Conservation (phyloP, 2,797 vertebrate genomes). For the Pseudotriccus pelzelni region DNA sequence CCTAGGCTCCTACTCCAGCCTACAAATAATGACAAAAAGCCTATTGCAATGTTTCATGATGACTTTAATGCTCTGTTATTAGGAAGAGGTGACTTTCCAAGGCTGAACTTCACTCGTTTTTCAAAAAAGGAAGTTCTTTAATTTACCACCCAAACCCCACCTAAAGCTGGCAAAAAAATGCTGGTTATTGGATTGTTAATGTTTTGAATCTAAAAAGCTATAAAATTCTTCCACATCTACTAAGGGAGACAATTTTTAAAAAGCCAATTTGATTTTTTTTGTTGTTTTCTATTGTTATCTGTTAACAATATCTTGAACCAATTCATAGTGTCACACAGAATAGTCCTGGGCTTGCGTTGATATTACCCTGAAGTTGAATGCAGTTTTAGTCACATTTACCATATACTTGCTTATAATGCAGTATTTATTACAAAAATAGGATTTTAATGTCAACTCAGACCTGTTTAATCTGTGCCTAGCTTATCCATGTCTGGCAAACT, state of each 20-base stretch:
- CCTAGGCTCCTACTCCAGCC: background rate
- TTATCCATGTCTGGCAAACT: conserved; percentile 41
- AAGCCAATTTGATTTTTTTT: background rate
- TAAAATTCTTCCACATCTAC: background rate
- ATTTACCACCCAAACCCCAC: background rate
- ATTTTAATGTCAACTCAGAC: conserved; percentile 46
- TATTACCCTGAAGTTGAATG: background rate
- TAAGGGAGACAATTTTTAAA: background rate
- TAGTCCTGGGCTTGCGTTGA: background rate
- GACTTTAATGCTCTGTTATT: background rate
- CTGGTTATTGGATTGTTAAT: background rate
- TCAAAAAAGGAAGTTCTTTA: background rate
- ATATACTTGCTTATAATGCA: background rate
- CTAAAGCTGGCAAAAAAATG: background rate
- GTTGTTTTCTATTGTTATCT: background rate
- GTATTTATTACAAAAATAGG: conserved; percentile 10
- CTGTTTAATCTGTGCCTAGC: conserved; percentile 42
- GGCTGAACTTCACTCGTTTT: background rate
- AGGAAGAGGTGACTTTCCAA: background rate
- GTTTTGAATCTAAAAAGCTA: background rate
- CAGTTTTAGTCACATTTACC: background rate
- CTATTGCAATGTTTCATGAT: background rate
- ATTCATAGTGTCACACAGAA: background rate
- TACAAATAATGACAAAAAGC: background rate
- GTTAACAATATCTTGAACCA: background rate